These are phyloP conservation scores for Entomyzon cyanotis DNA, from an alignment of 2,113 vertebrate species.

Conservation along the genomic window DNA sequence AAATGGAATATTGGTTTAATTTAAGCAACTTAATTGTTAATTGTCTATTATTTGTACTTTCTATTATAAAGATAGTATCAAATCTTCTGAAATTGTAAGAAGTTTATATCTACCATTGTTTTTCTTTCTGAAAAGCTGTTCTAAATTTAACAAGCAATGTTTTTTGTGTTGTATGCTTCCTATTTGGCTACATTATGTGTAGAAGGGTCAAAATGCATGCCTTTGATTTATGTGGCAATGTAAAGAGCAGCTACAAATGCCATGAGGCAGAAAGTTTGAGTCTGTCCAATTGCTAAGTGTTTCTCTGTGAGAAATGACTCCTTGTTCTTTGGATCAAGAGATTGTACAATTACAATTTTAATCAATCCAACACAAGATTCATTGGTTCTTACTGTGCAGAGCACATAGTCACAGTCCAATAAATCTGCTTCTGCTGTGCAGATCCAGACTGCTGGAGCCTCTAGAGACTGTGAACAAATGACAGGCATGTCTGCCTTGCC, in stretches of 20 bases:
- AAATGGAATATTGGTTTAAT: not conserved
- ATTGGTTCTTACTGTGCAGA: conserved; percentile 34
- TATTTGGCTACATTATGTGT: conserved; percentile 9
- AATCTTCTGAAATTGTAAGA: not conserved
- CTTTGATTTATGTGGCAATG: conserved; percentile 65
- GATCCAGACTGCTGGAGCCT: conserved; percentile 5
- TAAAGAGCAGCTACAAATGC: conserved; percentile 43
- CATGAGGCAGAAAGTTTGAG: conserved; percentile 37
- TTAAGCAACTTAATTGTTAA: not conserved
- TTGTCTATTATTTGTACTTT: not conserved
- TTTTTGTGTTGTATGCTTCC: not conserved
- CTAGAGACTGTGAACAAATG: not conserved
- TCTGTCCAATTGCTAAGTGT: conserved; percentile 47
- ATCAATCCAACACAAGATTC: conserved; percentile 53
- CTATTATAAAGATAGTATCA: not conserved
- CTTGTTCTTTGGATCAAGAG: conserved; percentile 49
- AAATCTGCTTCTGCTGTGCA: conserved; percentile 43
- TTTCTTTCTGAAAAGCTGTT: not conserved
- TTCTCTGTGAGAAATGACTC: conserved; percentile 64
- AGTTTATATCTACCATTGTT: not conserved
- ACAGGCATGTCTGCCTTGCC: not conserved
- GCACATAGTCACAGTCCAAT: conserved; percentile 40
- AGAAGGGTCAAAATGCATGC: not conserved
- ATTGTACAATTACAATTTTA: conserved; percentile 64
- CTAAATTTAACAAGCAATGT: not conserved